Evolutionary conservation across 2,113 vertebrate genomes (phyloP), one percentile per base, ranked within the genome.

Genomic region (Carassius carassius): DNA sequence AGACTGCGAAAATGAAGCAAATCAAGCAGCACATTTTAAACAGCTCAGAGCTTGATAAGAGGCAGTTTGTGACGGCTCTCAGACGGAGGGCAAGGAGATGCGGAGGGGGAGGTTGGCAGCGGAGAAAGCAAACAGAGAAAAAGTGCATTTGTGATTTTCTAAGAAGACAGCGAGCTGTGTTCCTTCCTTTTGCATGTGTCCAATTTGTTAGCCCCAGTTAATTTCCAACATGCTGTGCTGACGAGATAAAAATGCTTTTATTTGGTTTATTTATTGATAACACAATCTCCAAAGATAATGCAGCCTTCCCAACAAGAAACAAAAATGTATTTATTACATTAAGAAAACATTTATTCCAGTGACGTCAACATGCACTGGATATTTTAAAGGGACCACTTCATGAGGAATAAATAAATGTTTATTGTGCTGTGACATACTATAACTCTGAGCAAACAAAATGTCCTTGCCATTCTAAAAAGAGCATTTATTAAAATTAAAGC

Each of bases 241-340:
- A 73, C 79, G 83, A 91, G 90, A 90, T 90, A 88, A 92, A 89
- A 76, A 85, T 70, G 86, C 89, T 81, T 90, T 88, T 85, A 84
- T 90, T 90, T 32, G 41, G 86, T 85, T 90, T 92, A 89, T 89
- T 91, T 89, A 91, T 89, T 88, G 86, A 85, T 78, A 74, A 85
- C 86, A 91, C 85, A 89, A 81, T 88, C 76, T 82, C 86, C 78
- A 69, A 78, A 85, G 89, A 92, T 81, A 88, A 87, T 87, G 84
- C 78, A 58, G 37, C 5, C 32, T 81, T 90, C 85, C 87, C 21
- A 17, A 69, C 10, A 41, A 85, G 37, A 85, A 73, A 83, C 29
- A 85, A 62, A 83, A n/a, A 65, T 47, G 51, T 67, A 80, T 29
- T 63, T 12, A 25, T 19, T 67, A 73, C 58, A 73, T 32, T 58